Percentiles rank a stretch among this genome's conserved stretches.
Evolutionary conservation across 2,888 invertebrate genomes (phyloP).

Genomic region (Galeopsomyia nigrocyanea): DNA sequence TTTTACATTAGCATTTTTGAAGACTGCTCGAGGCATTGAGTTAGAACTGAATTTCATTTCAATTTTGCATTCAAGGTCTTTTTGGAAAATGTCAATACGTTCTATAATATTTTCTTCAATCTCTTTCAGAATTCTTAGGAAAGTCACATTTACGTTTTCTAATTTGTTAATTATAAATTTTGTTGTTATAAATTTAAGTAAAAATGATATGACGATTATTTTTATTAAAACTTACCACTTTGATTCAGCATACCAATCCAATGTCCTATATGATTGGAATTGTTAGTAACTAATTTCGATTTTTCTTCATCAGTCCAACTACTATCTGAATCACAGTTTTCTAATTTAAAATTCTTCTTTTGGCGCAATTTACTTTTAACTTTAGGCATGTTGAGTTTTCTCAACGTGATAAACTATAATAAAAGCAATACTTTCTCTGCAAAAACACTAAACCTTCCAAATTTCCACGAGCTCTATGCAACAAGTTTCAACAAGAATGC

Average conservation of each 20-base stretch:
- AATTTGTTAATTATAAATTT: not conserved
- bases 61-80: not conserved
- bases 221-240: conserved; percentile 6
- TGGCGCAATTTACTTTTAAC: no score
- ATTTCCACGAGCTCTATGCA: no score
- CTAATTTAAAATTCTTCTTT: no score
- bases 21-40: not conserved
- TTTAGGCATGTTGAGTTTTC: no score
- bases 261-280: not conserved
- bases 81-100: not conserved
- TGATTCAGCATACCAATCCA: not conserved
- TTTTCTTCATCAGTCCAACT: no score
- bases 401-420: no score
- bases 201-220: not conserved
- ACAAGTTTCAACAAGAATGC: no score
- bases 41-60: not conserved
- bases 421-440: no score
- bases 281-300: no score
- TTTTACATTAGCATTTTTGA: conserved; percentile 4
- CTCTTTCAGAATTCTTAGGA: conserved; percentile 14
- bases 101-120: conserved; percentile 14
- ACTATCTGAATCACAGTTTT: no score
- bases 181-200: not conserved
- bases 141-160: conserved; percentile 17
- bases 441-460: no score